Evolutionary conservation across 2,113 vertebrate species (phyloP).

Genomic region (Murina feae): DNA sequence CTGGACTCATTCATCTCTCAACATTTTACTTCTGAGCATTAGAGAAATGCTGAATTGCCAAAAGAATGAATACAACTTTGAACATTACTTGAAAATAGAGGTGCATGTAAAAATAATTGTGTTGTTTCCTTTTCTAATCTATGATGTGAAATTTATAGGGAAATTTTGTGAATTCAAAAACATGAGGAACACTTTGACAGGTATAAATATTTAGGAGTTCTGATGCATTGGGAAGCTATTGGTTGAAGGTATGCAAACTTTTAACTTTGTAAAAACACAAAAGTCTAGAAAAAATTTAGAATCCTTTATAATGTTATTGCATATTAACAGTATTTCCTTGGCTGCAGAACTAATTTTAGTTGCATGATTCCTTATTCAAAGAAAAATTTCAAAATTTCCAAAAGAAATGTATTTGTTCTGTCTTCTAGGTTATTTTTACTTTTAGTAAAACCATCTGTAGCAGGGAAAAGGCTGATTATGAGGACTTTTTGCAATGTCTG

Average conservation of each 20-base stretch:
- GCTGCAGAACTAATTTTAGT: not conserved
- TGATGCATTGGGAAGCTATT: not conserved
- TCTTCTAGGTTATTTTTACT: not conserved
- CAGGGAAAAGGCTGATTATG: not conserved
- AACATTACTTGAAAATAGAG: not conserved
- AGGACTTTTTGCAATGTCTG: not conserved
- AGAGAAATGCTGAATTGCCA: not conserved
- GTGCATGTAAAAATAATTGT: not conserved
- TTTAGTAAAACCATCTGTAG: not conserved
- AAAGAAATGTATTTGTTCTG: not conserved
- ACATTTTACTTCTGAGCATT: not conserved
- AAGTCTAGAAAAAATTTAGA: not conserved
- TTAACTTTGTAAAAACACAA: not conserved
- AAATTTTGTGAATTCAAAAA: not conserved
- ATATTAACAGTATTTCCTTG: not conserved
- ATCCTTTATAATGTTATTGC: not conserved
- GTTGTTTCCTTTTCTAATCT: not conserved
- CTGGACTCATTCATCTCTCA: not conserved
- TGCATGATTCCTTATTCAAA: not conserved
- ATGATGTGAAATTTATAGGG: not conserved
- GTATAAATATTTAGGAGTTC: not conserved
- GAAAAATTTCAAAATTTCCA: not conserved
- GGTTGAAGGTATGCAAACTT: not conserved
- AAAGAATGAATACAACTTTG: not conserved
- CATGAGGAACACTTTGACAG: not conserved